Percentiles rank a stretch among this genome's conserved stretches.
phyloP scores from a whole-genome alignment of 2,113 vertebrate species.

The Dascyllus trimaculatus region DNA sequence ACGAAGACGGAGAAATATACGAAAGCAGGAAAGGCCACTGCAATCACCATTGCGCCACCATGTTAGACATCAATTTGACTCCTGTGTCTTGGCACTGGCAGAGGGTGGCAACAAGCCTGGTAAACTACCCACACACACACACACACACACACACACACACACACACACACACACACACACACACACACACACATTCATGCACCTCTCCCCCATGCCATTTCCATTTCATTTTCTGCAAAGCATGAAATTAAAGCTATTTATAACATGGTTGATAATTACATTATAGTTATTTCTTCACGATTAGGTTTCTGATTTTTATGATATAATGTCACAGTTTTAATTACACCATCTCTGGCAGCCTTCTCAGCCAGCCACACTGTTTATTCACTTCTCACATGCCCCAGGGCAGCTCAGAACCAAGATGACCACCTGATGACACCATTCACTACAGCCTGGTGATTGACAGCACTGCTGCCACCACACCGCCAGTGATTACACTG shows the following conservation, averaged over 20 bases:
- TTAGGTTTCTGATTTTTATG: slow-evolving; percentile 83
- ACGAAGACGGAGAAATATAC: too few species aligned
- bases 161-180: slow-evolving; percentile 14
- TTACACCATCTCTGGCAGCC: slow-evolving; percentile 78
- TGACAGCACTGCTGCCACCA: slow-evolving; percentile 48
- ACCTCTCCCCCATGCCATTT: slow-evolving; percentile 61
- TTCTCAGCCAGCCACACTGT: slow-evolving; percentile 66
- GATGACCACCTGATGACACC: slow-evolving; percentile 69
- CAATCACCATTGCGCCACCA: too few species aligned
- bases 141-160: slow-evolving; percentile 10
- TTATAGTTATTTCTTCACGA: slow-evolving; percentile 84
- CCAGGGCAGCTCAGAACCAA: slow-evolving; percentile 31
- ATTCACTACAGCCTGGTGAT: slow-evolving; percentile 50
- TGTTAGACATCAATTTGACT: slow-evolving; percentile 66
- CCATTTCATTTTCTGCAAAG: slow-evolving; percentile 83
- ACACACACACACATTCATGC: background rate
- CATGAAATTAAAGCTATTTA: slow-evolving; percentile 87
- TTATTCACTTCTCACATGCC: slow-evolving; percentile 69
- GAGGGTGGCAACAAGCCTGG: slow-evolving; percentile 76
- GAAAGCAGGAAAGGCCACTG: too few species aligned
- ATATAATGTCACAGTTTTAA: slow-evolving; percentile 84
- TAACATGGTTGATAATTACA: slow-evolving; percentile 85
- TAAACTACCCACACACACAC: slow-evolving; percentile 70
- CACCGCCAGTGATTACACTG: slow-evolving; percentile 54
- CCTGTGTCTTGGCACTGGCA: slow-evolving; percentile 75